Base-by-base conservation (phyloP, 2,797 vertebrate species). In the Acrossocheilus wenchowensis region DNA sequence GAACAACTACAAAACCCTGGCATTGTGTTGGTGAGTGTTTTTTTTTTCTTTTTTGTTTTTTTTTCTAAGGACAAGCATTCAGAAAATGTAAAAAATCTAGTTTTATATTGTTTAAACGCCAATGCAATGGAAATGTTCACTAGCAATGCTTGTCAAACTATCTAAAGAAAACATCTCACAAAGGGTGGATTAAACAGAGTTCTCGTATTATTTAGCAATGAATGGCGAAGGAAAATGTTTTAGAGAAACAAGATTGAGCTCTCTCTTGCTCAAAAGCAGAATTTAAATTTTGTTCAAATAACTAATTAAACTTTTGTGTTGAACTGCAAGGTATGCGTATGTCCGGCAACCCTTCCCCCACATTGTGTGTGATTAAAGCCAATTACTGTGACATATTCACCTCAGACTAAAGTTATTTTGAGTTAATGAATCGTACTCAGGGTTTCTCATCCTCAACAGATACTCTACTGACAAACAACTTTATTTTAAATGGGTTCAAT, bases 401-500 rank as follows among this genome's bases (percentile, higher is more conserved):
- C 74, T 78, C 45, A 57, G 17, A 57, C 36, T 78, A 43, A 84
- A 78, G 62, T 30, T 78, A 26, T 57, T 74, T 62, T 36, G n/a
- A 45, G 39, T 54, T 72, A 82, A 82, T 57, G 14, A 82, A 54
- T 82, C 36, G 9, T n/a, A 43, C 68, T 57, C 14, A 0, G 50
- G 9, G 81, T 17, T 85, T 78, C 50, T 43, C 50, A 57, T 79
- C 23, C 50, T 78, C 12, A 69, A 71, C 45, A 69, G 11, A 68
- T n/a, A 11, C 62, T 43, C 34, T 57, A 78, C 74, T 43, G 34
- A 43, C 15, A 85, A 78, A 68, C 60, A 23, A 45, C 26, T 78
- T 69, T 57, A 68, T 50, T 68, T 54, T 39, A 48, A 84, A 84
- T 78, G 74, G 30, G 41, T 78, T 36, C 10, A 78, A 52, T 78